A percentile compares a stretch with the other conserved stretches of the same genome.
phyloP scores from a whole-genome alignment of 2,797 vertebrate species.

The Nasua narica region DNA sequence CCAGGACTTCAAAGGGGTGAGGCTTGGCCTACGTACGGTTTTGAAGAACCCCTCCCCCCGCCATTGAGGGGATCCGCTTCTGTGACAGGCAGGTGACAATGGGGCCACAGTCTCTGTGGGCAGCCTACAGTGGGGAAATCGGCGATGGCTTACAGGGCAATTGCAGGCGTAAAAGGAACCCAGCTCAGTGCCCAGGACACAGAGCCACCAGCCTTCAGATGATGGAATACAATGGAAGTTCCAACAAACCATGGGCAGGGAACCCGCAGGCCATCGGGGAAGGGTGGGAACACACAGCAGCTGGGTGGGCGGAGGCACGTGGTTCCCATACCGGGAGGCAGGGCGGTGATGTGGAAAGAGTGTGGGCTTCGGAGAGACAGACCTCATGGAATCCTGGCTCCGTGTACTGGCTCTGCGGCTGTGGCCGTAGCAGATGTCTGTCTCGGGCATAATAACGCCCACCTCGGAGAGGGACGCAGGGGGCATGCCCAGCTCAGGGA shows the following conservation, averaged over 20 bases:
- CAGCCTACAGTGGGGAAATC: neutral
- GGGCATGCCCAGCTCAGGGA: neutral
- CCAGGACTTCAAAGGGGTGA: neutral
- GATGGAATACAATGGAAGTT: neutral
- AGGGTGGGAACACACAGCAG: neutral
- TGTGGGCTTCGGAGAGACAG: constrained; percentile 51
- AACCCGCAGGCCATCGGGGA: neutral
- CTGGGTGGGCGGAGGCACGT: neutral
- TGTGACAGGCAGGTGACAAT: neutral
- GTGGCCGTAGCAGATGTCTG: neutral
- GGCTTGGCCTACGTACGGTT: neutral
- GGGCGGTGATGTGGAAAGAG: neutral
- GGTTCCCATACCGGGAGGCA: neutral
- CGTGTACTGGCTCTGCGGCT: neutral
- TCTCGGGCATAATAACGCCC: neutral
- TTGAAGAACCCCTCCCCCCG: neutral
- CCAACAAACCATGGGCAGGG: neutral
- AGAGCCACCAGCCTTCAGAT: neutral
- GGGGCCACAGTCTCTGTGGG: neutral
- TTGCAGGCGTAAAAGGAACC: neutral
- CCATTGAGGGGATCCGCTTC: neutral
- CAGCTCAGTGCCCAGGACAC: neutral
- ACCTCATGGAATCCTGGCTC: constrained; percentile 17
- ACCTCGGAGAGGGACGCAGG: neutral
- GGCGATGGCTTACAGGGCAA: neutral